phyloP scores from a whole-genome alignment of 2,113 vertebrate species.

The Anarhynchus alexandrinus region DNA sequence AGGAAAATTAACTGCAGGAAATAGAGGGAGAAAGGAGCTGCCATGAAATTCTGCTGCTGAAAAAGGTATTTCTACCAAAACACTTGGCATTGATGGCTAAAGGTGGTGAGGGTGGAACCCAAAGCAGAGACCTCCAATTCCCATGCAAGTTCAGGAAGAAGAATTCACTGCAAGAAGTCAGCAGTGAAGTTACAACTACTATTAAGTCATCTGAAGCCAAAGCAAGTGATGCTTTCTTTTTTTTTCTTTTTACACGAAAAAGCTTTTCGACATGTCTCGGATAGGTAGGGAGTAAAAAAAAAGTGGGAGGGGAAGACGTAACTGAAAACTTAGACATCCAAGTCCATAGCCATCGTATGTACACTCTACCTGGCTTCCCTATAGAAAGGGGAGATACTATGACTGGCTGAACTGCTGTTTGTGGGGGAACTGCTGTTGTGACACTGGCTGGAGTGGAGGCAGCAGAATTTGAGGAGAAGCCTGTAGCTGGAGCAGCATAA shows the following conservation, averaged over 20 bases:
- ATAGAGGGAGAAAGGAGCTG: neutral
- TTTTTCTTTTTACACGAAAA: neutral
- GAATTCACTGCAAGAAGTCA: neutral
- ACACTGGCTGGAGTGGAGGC: conserved; percentile 66
- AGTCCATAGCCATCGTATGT: neutral
- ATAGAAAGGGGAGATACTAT: conserved; percentile 66
- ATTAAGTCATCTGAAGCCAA: neutral
- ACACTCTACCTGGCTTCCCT: conserved; percentile 76
- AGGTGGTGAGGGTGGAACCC: neutral
- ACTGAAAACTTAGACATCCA: neutral
- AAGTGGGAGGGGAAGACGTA: neutral
- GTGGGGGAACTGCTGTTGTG: conserved; percentile 71
- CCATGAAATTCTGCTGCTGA: neutral
- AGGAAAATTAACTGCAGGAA: neutral
- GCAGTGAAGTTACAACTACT: neutral
- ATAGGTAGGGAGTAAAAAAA: neutral
- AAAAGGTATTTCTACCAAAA: neutral
- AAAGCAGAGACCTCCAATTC: neutral
- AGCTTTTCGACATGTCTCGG: neutral
- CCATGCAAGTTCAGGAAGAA: neutral
- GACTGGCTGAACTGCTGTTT: conserved; percentile 69
- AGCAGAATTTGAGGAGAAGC: conserved; percentile 77
- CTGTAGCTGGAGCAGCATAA: conserved; percentile 70
- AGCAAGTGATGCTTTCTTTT: neutral
- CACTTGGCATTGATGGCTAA: neutral